Percentiles rank a stretch among this genome's conserved stretches.
Evolutionary conservation across 2,888 invertebrate genomes (phyloP).

Genomic region (Campaea margaritaria): DNA sequence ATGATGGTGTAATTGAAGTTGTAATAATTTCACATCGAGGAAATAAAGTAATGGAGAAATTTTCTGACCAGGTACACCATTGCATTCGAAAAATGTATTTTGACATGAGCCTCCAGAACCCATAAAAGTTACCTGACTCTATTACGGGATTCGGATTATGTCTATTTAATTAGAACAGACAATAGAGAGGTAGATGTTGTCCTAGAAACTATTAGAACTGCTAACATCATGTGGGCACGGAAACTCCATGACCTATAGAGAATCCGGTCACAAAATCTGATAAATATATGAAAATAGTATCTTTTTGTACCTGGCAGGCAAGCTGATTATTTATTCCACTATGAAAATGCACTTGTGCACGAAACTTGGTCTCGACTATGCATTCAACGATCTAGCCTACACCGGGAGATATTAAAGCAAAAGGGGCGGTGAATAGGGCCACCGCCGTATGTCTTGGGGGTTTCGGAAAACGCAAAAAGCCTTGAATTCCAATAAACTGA

Average conservation of each 20-base stretch:
- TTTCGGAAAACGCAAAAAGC: neutral
- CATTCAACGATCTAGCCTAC: slow-evolving; percentile 64
- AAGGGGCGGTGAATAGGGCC: slow-evolving; percentile 37
- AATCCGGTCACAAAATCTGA: slow-evolving; percentile 32
- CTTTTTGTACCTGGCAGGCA: slow-evolving; percentile 46
- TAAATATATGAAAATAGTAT: slow-evolving; percentile 32
- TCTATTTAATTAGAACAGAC: neutral
- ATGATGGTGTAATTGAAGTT: too few species aligned
- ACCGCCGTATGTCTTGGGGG: slow-evolving; percentile 1
- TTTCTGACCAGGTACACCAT: too few species aligned
- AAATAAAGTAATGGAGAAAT: too few species aligned
- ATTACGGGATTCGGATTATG: too few species aligned
- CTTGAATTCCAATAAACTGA: too few species aligned
- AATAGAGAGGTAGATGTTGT: too few species aligned
- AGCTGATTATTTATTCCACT: slow-evolving; percentile 63
- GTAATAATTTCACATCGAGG: too few species aligned
- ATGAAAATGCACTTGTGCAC: slow-evolving; percentile 69
- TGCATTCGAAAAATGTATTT: too few species aligned
- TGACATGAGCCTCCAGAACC: too few species aligned
- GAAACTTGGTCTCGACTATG: slow-evolving; percentile 62
- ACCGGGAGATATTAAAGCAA: slow-evolving; percentile 62
- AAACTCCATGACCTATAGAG: slow-evolving; percentile 11
- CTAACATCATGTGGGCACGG: slow-evolving; percentile 7
- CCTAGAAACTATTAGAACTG: slow-evolving; percentile 1
- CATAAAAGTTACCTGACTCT: too few species aligned